These are phyloP conservation scores for Isichthys henryi DNA, from an alignment of 2,113 vertebrate genomes.

Conservation along the genomic window DNA sequence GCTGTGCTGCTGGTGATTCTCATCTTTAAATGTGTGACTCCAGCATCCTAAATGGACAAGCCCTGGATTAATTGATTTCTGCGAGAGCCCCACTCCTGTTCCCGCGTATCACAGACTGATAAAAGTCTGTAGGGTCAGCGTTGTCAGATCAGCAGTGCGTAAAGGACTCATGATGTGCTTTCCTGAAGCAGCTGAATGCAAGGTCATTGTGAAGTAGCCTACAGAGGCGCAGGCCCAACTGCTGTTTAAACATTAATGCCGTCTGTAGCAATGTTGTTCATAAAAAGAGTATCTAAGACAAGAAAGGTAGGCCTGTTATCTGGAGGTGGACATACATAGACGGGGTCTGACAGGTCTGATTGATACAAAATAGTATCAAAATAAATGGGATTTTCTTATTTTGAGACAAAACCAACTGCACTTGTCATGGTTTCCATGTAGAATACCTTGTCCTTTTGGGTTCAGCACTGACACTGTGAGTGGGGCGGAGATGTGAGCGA, in stretches of 20 bases:
- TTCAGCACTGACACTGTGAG: slow-evolving; percentile 38
- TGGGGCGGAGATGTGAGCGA: slow-evolving; percentile 39
- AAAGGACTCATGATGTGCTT: slow-evolving; percentile 1
- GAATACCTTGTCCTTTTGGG: slow-evolving; percentile 36
- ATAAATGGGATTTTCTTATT: slow-evolving; percentile 1
- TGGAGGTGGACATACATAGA: slow-evolving; percentile 29
- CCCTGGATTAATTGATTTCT: neutral
- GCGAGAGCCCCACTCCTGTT: neutral
- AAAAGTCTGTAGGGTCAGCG: neutral
- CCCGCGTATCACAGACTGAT: neutral
- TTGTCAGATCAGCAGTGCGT: slow-evolving; percentile 30
- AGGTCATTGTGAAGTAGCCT: slow-evolving; percentile 14
- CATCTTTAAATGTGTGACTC: neutral
- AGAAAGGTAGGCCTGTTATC: slow-evolving; percentile 38
- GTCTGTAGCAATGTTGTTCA: slow-evolving; percentile 37
- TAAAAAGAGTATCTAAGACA: slow-evolving; percentile 29
- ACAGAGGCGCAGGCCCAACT: slow-evolving; percentile 39
- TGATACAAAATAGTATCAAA: neutral
- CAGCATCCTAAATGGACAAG: neutral
- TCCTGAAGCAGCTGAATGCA: slow-evolving; percentile 8
- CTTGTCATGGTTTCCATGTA: slow-evolving; percentile 25
- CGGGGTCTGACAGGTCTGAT: neutral
- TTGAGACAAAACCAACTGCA: neutral
- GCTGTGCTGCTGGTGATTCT: neutral
- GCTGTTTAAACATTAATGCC: slow-evolving; percentile 53